These are phyloP conservation scores for Stratiomys singularior DNA, from an alignment of 2,888 invertebrate species.

Conservation along the genomic window DNA sequence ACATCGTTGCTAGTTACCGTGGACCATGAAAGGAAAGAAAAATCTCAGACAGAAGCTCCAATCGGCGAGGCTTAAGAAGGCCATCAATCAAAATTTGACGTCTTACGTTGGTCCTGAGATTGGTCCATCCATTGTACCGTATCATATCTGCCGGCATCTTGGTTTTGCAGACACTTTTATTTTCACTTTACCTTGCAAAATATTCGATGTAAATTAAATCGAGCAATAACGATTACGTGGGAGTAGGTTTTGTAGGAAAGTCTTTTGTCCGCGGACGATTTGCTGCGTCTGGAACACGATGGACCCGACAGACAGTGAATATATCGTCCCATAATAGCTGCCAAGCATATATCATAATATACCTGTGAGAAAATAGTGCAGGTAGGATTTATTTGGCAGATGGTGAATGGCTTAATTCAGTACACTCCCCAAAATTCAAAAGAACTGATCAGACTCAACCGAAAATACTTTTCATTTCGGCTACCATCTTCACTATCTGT, in stretches of 20 bases:
- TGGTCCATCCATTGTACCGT: conserved; percentile 20
- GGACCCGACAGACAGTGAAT: not conserved
- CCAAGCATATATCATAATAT: not conserved
- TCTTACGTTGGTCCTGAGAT: conserved; percentile 38
- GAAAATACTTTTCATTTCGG: not conserved
- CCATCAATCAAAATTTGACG: conserved; percentile 52
- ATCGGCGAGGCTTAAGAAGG: not conserved
- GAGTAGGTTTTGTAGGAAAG: conserved; percentile 29
- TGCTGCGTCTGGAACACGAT: conserved; percentile 23
- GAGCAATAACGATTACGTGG: conserved; percentile 14
- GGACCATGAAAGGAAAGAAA: conserved; percentile 8
- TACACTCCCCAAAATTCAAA: too few species aligned
- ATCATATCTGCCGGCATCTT: not conserved
- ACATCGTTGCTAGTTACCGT: not conserved
- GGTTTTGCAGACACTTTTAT: conserved; percentile 21
- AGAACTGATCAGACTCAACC: not conserved
- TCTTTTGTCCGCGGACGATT: conserved; percentile 2
- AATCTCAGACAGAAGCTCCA: conserved; percentile 12
- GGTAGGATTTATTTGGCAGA: too few species aligned
- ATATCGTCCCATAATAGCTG: not conserved
- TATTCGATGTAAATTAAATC: not conserved
- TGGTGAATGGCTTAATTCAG: too few species aligned
- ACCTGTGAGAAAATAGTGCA: not conserved
- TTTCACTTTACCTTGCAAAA: conserved; percentile 2
- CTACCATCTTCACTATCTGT: conserved; percentile 6